These are phyloP conservation scores for Drosophila vallismaia DNA, from an alignment of 2,888 invertebrate genomes.

Conservation along the genomic window DNA sequence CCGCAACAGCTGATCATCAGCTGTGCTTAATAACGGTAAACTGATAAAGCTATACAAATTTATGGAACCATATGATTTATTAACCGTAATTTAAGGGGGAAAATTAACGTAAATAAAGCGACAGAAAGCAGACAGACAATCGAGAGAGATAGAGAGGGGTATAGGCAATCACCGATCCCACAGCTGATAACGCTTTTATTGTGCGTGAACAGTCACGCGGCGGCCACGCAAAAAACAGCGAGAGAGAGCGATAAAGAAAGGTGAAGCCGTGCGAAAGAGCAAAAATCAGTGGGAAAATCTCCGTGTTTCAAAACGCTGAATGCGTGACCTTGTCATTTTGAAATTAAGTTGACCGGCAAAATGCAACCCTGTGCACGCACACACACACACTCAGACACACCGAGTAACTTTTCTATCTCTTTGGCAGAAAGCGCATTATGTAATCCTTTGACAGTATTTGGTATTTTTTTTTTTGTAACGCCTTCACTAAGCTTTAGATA, in stretches of 20 bases:
- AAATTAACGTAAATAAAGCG: conserved; percentile 36
- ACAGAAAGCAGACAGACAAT: conserved; percentile 1
- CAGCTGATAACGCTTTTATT: conserved; percentile 17
- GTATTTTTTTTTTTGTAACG: conserved; percentile 22
- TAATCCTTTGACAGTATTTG: conserved; percentile 47
- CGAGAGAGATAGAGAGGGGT: background rate
- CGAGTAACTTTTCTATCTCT: conserved; percentile 26
- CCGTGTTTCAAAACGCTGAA: background rate
- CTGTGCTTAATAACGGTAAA: background rate
- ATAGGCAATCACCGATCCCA: conserved; percentile 24
- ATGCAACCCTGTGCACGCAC: conserved; percentile 66
- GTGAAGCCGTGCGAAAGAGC: background rate
- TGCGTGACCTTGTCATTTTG: conserved; percentile 34
- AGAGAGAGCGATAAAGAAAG: background rate
- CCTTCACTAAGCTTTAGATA: background rate
- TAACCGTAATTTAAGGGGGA: conserved; percentile 17
- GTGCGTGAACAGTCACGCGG: conserved; percentile 44
- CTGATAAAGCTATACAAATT: background rate
- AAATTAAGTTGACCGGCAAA: conserved; percentile 36
- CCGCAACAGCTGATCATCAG: background rate
- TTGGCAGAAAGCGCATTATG: conserved; percentile 58
- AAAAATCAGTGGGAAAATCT: background rate
- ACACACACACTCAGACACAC: conserved; percentile 15
- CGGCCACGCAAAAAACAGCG: conserved; percentile 38
- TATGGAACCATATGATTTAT: background rate